phyloP scores from a whole-genome alignment of 1,140 invertebrate genomes.

The Mercenaria mercenaria region DNA sequence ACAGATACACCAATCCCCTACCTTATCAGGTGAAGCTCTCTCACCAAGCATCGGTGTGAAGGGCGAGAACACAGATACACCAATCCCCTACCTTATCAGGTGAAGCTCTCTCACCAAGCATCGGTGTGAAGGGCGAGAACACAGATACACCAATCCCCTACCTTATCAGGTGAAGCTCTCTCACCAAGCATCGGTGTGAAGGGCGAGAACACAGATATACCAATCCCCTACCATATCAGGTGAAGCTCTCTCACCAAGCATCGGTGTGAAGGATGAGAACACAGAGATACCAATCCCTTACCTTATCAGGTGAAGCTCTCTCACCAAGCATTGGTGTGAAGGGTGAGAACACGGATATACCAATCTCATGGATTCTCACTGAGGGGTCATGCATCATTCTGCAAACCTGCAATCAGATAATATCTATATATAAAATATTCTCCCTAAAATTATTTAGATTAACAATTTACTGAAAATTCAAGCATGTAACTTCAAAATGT shows the following conservation, averaged over 20 bases:
- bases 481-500: no score
- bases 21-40: background rate
- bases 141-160: constrained; percentile 91
- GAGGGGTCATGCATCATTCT: constrained; percentile 89
- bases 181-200: constrained; percentile 96
- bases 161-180: constrained; percentile 90
- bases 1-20: constrained; percentile 91
- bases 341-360: constrained; percentile 91
- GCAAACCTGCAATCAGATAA: constrained; percentile 89
- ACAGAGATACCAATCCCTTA: constrained; percentile 80
- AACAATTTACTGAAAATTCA: no score
- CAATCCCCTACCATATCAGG: constrained; percentile 90
- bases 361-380: constrained; percentile 89
- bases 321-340: constrained; percentile 96
- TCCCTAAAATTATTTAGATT: no score
- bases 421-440: background rate
- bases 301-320: constrained; percentile 90
- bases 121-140: constrained; percentile 94
- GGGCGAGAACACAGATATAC: constrained; percentile 92
- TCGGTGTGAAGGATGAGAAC: constrained; percentile 88
- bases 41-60: background rate
- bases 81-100: constrained; percentile 88
- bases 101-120: constrained; percentile 93
- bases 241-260: constrained; percentile 92
- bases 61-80: background rate